phyloP scores from a whole-genome alignment of 2,888 invertebrate genomes.

The Podabrus alpinus region DNA sequence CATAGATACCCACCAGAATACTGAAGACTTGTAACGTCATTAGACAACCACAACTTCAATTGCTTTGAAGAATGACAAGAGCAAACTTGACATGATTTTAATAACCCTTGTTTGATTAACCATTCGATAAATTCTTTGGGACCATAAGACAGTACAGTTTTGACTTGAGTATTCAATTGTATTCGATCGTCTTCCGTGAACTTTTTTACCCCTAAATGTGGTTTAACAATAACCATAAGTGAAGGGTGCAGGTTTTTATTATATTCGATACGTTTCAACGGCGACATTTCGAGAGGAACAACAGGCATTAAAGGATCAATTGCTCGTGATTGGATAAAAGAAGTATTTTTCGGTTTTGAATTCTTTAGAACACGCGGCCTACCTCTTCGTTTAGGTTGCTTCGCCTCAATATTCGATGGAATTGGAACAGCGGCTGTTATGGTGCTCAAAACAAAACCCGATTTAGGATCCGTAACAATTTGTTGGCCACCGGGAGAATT shows the following conservation, averaged over 20 bases:
- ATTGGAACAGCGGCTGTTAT: constrained; percentile 40
- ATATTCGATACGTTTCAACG: constrained; percentile 64
- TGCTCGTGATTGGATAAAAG: too few relatives aligned
- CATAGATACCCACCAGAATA: constrained; percentile 90
- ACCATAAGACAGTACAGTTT: constrained; percentile 77
- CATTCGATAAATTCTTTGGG: constrained; percentile 86
- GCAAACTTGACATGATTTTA: constrained; percentile 80
- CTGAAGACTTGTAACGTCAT: constrained; percentile 82
- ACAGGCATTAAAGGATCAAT: constrained; percentile 55
- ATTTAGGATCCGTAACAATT: constrained; percentile 60
- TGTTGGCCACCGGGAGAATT: constrained; percentile 46
- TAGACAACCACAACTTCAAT: constrained; percentile 83
- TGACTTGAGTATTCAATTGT: constrained; percentile 77
- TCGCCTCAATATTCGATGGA: constrained; percentile 3
- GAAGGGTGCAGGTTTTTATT: constrained; percentile 86
- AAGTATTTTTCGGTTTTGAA: background rate
- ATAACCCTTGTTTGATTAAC: constrained; percentile 81
- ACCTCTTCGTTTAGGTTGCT: constrained; percentile 12
- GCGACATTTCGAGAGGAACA: constrained; percentile 74
- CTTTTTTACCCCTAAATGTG: constrained; percentile 75
- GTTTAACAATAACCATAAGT: constrained; percentile 80
- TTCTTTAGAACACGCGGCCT: background rate
- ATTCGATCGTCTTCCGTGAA: constrained; percentile 61
- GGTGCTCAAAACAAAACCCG: constrained; percentile 55
- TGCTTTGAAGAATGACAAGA: constrained; percentile 68